phyloP scores from a whole-genome alignment of 1,140 invertebrate genomes.

The Andrena cerasifolii region DNA sequence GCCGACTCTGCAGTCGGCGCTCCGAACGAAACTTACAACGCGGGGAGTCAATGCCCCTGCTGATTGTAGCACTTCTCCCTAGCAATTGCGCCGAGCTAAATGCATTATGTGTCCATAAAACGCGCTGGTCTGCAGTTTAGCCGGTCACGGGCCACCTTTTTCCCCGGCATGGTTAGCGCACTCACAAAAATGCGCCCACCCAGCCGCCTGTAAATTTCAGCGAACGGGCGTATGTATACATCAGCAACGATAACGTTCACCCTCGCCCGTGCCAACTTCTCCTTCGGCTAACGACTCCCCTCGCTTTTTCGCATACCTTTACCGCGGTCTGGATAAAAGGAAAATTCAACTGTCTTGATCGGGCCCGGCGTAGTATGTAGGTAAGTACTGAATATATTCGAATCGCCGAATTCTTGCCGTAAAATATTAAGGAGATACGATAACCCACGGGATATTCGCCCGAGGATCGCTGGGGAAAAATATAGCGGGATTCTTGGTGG shows the following conservation, averaged over 20 bases:
- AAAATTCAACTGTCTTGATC: no score
- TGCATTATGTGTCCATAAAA: conserved; percentile 24
- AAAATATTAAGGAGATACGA: conserved; percentile 56
- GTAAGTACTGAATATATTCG: conserved; percentile 4
- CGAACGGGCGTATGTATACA: no score
- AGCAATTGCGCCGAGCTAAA: conserved; percentile 29
- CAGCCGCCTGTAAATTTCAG: not conserved
- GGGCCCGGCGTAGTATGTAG: not conserved
- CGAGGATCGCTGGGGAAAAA: conserved; percentile 28
- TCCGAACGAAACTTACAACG: conserved; percentile 19
- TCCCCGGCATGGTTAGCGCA: not conserved
- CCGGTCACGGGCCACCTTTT: conserved; percentile 9
- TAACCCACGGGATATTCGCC: conserved; percentile 36
- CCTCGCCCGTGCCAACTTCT: not conserved
- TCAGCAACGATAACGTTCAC: not conserved
- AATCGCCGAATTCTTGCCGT: conserved; percentile 30
- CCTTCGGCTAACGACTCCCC: not conserved
- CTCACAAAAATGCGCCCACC: conserved; percentile 1
- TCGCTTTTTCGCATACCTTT: not conserved
- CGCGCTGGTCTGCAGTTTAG: conserved; percentile 12
- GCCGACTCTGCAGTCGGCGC: not conserved
- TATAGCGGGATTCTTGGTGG: conserved; percentile 32
- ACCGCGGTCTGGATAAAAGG: no score
- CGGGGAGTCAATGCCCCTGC: conserved; percentile 21
- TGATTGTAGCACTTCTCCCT: conserved; percentile 38